A percentile compares a stretch with the other conserved stretches of the same genome.
These are phyloP conservation scores for Stenodema calcarata DNA, from an alignment of 2,888 invertebrate species.

Conservation along the genomic window DNA sequence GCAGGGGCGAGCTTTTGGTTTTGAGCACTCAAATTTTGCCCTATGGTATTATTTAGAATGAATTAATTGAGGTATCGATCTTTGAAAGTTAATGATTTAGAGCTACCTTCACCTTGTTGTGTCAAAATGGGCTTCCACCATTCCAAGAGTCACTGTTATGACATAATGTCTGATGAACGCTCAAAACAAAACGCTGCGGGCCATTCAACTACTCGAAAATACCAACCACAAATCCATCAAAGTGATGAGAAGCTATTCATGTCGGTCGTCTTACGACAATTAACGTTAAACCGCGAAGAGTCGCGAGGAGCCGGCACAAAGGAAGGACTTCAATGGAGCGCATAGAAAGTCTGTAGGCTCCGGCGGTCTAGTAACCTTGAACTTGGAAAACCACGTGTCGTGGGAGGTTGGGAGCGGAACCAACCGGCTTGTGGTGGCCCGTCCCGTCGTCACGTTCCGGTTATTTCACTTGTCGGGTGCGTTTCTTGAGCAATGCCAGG, in stretches of 20 bases:
- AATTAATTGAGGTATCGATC: too few relatives aligned
- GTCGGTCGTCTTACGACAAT: not conserved
- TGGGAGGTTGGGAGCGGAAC: not conserved
- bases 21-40: too few relatives aligned
- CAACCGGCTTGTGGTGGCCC: not conserved
- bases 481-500: not conserved
- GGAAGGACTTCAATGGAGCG: not conserved
- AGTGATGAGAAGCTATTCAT: not conserved
- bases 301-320: too few relatives aligned
- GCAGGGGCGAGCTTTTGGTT: too few relatives aligned
- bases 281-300: not conserved
- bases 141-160: not conserved
- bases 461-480: not conserved
- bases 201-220: not conserved
- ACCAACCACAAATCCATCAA: not conserved
- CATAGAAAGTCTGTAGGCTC: slow-evolving; percentile 1
- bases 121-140: too few relatives aligned
- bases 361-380: slow-evolving; percentile 2
- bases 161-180: not conserved
- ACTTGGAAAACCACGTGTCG: slow-evolving; percentile 26
- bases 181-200: not conserved
- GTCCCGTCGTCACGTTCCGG: not conserved
- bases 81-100: too few relatives aligned
- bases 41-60: too few relatives aligned
- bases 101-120: too few relatives aligned